Evolutionary conservation across 2,113 vertebrate species (phyloP).

Genomic region (Campylorhamphus procurvoides): DNA sequence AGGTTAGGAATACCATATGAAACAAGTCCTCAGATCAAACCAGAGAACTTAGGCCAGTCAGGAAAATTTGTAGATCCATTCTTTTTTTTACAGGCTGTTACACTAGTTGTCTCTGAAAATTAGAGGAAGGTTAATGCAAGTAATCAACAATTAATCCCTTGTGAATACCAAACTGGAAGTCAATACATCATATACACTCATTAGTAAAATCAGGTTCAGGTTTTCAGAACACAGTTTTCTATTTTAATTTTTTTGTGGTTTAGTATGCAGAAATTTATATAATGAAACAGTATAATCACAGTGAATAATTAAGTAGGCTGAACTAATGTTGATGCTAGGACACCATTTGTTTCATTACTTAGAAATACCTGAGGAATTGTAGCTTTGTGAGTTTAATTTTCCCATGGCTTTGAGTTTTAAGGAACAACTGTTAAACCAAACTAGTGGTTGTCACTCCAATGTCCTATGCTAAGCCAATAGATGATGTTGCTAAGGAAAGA

Average conservation of each 20-base stretch:
- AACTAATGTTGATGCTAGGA: not conserved
- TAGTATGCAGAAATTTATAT: not conserved
- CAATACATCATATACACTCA: not conserved
- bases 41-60: not conserved
- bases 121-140: not conserved
- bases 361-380: not conserved
- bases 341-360: not conserved
- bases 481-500: not conserved
- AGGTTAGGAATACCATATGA: not conserved
- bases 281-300: not conserved
- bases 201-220: not conserved
- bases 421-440: not conserved
- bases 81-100: not conserved
- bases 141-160: not conserved
- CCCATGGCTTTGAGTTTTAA: not conserved
- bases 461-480: not conserved
- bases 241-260: not conserved
- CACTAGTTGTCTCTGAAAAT: not conserved
- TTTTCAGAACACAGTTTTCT: not conserved
- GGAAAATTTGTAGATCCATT: not conserved
- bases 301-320: not conserved
- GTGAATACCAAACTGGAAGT: not conserved
- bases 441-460: accelerated
- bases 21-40: not conserved
- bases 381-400: not conserved